Evolutionary conservation across 1,140 invertebrate species (phyloP), one percentile per base, ranked within the genome.

Genomic region (Procambarus clarkii): DNA sequence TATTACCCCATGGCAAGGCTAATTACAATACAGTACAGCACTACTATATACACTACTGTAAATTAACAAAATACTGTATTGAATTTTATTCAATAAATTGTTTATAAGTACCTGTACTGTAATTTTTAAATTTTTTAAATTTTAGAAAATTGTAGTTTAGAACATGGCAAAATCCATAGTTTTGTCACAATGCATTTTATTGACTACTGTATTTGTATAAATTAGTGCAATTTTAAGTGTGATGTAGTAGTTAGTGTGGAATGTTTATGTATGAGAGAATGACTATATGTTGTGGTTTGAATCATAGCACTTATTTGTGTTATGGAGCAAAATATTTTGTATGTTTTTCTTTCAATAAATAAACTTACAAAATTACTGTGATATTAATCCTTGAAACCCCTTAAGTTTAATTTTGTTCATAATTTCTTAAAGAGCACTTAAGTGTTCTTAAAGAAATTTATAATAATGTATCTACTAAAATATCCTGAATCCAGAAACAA

Each of bases 161-260:
- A 24, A 34, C 69, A 24, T 34, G 69, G 24, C 34, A 24, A 34
- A 74, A 74, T 34, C 69, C 69, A 74, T 74, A 74, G 69, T 74
- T 74, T 74, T 74, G n/a, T 74, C 69, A 74, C 69, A 74, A 8
- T 74, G 69, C 69, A 74, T 74, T 74, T 74, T 74, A 74, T 34
- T 74, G 69, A 34, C 5, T 24, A 74, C 69, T 74, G 69, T 74
- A 74, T 74, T 74, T 74, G 69, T 74, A 74, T 74, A 74, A 74
- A 74, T 74, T 74, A 74, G 69, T 74, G 69, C 69, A 74, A 74
- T 74, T 74, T 74, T n/a, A 74, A 74, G 69, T 74, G 69, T 74
- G 69, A 74, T 74, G n/a, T 74, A 74, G 69, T 74, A 74, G 69
- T 74, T 11, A 21, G 2, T 74, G 69, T 21, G 69, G 69, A 74